A percentile compares a stretch with the other conserved stretches of the same genome.
These are phyloP conservation scores for Cyprinodon brontotheroides DNA, from an alignment of 2,113 vertebrate species.

Conservation along the genomic window DNA sequence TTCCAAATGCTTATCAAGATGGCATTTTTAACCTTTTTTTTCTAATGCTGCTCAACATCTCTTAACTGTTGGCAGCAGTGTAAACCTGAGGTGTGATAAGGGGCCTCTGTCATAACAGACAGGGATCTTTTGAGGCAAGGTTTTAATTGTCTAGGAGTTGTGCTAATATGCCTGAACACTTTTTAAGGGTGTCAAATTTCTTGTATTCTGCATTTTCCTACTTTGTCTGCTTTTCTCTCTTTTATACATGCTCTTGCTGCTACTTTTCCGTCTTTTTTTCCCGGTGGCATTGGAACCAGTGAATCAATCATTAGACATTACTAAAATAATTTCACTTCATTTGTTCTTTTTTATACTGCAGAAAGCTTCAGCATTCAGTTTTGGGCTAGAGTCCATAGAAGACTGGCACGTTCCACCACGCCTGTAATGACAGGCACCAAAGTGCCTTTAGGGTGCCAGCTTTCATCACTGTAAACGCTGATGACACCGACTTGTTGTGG, in stretches of 20 bases:
- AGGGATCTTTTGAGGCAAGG: conserved; percentile 19
- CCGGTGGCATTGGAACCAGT: conserved; percentile 23
- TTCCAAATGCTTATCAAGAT: conserved; percentile 46
- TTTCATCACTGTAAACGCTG: conserved; percentile 68
- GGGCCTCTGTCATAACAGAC: conserved; percentile 38
- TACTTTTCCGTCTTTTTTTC: conserved; percentile 27
- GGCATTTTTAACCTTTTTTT: conserved; percentile 34
- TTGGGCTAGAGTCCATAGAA: conserved; percentile 15
- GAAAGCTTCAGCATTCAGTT: conserved; percentile 19
- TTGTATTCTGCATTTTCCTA: conserved; percentile 8
- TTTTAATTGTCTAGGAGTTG: conserved; percentile 41
- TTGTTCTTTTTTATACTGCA: conserved; percentile 36
- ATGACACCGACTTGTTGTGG: conserved; percentile 67
- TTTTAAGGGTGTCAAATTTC: conserved; percentile 42
- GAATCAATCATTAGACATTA: conserved; percentile 25
- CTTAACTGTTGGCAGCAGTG: background rate
- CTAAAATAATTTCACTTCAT: conserved; percentile 64
- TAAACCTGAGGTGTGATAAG: conserved; percentile 27
- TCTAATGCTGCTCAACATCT: conserved; percentile 20
- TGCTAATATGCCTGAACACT: conserved; percentile 47
- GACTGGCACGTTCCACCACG: conserved; percentile 30
- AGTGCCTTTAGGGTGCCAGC: conserved; percentile 68
- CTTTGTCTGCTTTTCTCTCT: conserved; percentile 8
- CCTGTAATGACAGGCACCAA: conserved; percentile 55
- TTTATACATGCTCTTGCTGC: background rate